phyloP scores from a whole-genome alignment of 2,113 vertebrate species.

The Cyphomyrus plagiostoma region DNA sequence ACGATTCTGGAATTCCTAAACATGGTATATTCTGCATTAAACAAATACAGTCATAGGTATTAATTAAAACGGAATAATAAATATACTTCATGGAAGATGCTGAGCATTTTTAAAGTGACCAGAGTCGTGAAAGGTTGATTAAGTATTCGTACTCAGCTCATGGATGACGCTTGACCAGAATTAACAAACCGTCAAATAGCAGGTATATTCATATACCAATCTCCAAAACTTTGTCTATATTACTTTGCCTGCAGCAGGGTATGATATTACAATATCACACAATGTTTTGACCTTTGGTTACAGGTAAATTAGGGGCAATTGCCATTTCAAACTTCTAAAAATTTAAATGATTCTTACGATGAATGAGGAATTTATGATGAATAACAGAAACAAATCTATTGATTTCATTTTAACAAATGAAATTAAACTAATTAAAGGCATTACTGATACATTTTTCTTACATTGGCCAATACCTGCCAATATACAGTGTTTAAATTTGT shows the following conservation, averaged over 20 bases:
- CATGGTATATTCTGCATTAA: not conserved
- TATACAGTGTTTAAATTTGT: not conserved
- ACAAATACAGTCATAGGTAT: not conserved
- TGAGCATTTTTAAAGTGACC: not conserved
- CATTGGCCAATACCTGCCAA: not conserved
- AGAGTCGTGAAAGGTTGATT: not conserved
- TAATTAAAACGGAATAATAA: not conserved
- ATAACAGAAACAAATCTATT: not conserved
- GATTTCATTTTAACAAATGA: not conserved
- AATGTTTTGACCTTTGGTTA: not conserved
- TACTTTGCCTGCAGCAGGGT: not conserved
- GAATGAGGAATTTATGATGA: not conserved
- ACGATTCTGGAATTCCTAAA: not conserved
- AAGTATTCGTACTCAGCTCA: not conserved
- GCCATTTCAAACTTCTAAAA: not conserved
- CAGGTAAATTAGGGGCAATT: not conserved
- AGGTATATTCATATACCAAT: not conserved
- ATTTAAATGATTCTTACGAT: not conserved
- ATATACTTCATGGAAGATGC: not conserved
- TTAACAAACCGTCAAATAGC: not conserved
- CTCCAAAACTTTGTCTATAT: not conserved
- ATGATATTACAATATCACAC: not conserved
- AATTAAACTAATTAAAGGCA: not conserved
- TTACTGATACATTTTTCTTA: not conserved
- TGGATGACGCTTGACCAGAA: not conserved